Evolutionary conservation across 2,113 vertebrate genomes (phyloP), one percentile per base, ranked within the genome.

Genomic region (Dromas ardeola): DNA sequence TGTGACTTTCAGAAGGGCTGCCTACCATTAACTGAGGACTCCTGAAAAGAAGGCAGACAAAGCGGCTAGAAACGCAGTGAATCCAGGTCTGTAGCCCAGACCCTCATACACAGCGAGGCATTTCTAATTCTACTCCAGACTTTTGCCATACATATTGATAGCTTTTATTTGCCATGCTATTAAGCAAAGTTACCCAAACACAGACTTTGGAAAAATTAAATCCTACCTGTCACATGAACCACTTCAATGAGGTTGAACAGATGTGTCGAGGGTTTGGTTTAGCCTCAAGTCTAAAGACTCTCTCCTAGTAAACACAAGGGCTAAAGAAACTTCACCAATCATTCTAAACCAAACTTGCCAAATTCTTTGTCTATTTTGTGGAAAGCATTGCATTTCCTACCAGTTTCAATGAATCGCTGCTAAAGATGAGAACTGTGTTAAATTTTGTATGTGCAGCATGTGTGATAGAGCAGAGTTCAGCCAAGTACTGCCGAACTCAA

Each of bases 41-140:
- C 20, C 26, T 50, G 50, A 79, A 91, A 81, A 88, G 49, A 85
- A 5, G 7, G 65, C 38, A 65, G 15, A 27, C 8, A 70, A 42
- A 81, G 26, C 10, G 12, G 38, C 42, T 36, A n/a, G 34, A 81
- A 77, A 91, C 2, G 2, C 19, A 43, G 40, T 6, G 22, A 82
- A 66, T 22, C 20, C 27, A 59, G 19, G 25, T 71, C 32, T 67
- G 18, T 16, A 89, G 23, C 5, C 22, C 59, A 50, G 12, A 80
- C 27, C 15, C 40, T 65, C 5, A 1, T 12, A 36, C 20, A 53
- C 13, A 53, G 16, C 0, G 1, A 80, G 55, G 7, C 52, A 61
- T 30, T 88, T 45, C 81, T 55, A 38, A 81, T 66, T 72, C 50
- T 50, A 9, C 29, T 50, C 6, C 61, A 84, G 47, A 49, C 18